These are phyloP conservation scores for Periphyllus acericola DNA, from an alignment of 2,888 invertebrate species.

Conservation along the genomic window DNA sequence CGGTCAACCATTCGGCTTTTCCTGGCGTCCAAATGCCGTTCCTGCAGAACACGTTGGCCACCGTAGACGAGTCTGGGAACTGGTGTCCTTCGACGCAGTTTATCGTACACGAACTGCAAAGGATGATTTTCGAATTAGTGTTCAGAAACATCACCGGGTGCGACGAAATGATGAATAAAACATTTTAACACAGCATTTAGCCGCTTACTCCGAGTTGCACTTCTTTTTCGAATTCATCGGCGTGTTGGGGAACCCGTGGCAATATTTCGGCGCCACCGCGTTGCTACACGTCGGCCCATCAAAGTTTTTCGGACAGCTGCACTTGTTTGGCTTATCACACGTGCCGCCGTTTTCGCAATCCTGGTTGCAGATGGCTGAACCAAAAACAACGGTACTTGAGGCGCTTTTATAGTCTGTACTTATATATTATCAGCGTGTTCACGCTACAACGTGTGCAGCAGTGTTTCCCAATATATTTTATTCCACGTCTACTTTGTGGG, in stretches of 20 bases:
- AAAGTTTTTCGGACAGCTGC: conserved; percentile 79
- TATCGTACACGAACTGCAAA: conserved; percentile 74
- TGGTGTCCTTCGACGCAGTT: conserved; percentile 75
- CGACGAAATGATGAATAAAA: too few species aligned
- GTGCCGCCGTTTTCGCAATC: conserved; percentile 84
- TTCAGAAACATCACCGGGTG: neutral
- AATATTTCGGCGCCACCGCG: conserved; percentile 68
- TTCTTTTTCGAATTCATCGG: conserved; percentile 75
- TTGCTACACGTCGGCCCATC: conserved; percentile 79
- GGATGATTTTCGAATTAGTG: conserved; percentile 47
- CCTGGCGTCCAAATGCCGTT: conserved; percentile 79
- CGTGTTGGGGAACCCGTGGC: conserved; percentile 74
- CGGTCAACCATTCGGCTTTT: conserved; percentile 72
- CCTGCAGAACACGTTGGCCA: conserved; percentile 76
- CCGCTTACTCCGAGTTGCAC: conserved; percentile 75
- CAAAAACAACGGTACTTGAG: neutral
- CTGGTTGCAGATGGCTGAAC: conserved; percentile 78
- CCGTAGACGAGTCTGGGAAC: conserved; percentile 77
- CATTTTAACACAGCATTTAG: neutral
- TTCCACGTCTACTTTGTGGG: too few species aligned
- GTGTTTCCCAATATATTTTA: too few species aligned
- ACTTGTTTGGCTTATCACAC: conserved; percentile 79
- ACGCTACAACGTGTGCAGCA: too few species aligned
- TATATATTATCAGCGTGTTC: too few species aligned
- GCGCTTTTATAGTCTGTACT: too few species aligned